Base-by-base conservation (phyloP, 1,140 invertebrate genomes). In the Tetramorium simillimum region DNA sequence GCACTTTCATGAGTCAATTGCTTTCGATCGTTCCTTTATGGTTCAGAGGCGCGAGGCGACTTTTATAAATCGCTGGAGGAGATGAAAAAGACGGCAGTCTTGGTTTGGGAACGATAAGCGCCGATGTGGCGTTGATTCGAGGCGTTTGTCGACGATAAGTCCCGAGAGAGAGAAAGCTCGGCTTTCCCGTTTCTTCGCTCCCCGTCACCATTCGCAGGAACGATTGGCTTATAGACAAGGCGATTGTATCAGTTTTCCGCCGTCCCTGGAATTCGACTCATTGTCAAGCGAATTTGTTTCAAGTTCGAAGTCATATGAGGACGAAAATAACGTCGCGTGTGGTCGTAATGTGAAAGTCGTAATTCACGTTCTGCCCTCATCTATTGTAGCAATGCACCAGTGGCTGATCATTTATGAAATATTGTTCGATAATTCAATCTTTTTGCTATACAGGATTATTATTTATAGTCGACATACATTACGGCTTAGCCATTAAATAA, bases 1-100 rank as follows among this genome's bases (percentile, higher is more conserved):
- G 90, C 87, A 90, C 84, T 89, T 91, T 91, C 88, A 89, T 88
- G 90, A 91, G 87, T 91, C 90, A 88, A 90, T 91, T 60, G 90
- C 90, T 67, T 91, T 91, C 80, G 87, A 91, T 90, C 88, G 53
- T n/a, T 89, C 90, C 49, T 85, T 86, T 88, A 91, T 91, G 90
- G 85, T 91, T 40, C 90, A 91, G 85, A 91, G 76, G 40, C 90
- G 90, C 62, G 90, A 91, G 62, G 90, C 90, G 53, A 85, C 89
- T 82, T 91, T 91, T 56, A 90, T 91, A 69, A 91, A 91, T 91
- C 90, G 90, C 49, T 91, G 90, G 90, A 91, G 90, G 53, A 87
- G 89, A 88, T 91, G 85, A 91, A 62, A 46, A 63, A 82, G 67
- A 21, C 18, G 58, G 28, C 40, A 51, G 60, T 65, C 60, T 49